Percentiles rank a stretch among this genome's conserved stretches.
phyloP scores from a whole-genome alignment of 2,797 vertebrate species.

The Enteromius fasciolatus region DNA sequence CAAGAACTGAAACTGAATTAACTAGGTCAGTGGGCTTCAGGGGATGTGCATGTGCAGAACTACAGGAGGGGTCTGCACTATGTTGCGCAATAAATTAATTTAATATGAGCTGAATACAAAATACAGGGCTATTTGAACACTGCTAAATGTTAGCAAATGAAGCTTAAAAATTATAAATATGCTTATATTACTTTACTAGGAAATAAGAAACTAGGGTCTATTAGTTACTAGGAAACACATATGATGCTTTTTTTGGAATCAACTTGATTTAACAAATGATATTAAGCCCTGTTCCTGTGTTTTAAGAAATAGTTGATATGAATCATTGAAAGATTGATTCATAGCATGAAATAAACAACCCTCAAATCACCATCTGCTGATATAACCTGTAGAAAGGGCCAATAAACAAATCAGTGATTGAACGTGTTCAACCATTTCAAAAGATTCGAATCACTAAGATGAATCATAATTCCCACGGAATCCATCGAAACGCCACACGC shows the following conservation, averaged over 20 bases:
- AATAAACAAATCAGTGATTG: background rate
- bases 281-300: background rate
- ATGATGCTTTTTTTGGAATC: background rate
- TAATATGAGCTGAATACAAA: background rate
- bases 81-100: background rate
- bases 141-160: background rate
- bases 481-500: background rate
- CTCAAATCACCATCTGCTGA: background rate
- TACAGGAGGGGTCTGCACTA: background rate
- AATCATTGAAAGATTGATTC: background rate
- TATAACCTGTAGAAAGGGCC: background rate
- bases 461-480: background rate
- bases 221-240: background rate
- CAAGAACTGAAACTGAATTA: conserved; percentile 9
- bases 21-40: background rate
- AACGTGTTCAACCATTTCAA: background rate
- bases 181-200: background rate
- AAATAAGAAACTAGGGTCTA: background rate
- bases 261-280: background rate
- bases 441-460: background rate
- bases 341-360: background rate
- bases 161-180: background rate
- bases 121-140: background rate
- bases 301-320: background rate
- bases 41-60: background rate